A percentile compares a stretch with the other conserved stretches of the same genome.
Conservation (phyloP, 2,888 invertebrate species). For the Acanthococcus lagerstroemiae region DNA sequence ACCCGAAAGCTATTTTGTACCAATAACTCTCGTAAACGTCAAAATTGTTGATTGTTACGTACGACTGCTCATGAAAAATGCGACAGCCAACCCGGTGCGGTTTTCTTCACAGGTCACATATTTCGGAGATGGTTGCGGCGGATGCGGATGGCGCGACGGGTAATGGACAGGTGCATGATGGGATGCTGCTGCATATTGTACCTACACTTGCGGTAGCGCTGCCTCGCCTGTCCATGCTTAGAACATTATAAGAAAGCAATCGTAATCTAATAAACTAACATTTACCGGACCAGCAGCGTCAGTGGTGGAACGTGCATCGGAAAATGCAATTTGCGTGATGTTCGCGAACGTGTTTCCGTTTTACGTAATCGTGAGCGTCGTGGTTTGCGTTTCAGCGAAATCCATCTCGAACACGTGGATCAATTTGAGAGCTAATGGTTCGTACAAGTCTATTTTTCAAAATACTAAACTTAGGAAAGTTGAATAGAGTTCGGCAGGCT, state of each 20-base stretch:
- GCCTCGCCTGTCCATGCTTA: too few species aligned
- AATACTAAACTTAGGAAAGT: too few species aligned
- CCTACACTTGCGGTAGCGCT: too few species aligned
- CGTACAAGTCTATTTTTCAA: too few species aligned
- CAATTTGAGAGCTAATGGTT: conserved; percentile 18
- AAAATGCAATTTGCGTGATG: conserved; percentile 26
- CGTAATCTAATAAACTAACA: conserved; percentile 22
- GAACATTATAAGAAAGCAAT: conserved; percentile 21
- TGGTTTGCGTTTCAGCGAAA: not conserved
- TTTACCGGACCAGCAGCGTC: conserved; percentile 10
- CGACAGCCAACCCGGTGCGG: not conserved
- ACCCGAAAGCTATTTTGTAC: too few species aligned
- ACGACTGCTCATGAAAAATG: not conserved
- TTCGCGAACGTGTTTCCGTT: conserved; percentile 9
- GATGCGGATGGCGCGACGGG: too few species aligned
- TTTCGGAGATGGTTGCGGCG: conserved; percentile 1
- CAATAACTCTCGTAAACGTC: too few species aligned
- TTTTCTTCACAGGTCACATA: conserved; percentile 17
- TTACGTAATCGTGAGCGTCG: not conserved
- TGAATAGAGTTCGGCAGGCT: too few species aligned
- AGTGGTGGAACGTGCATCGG: not conserved
- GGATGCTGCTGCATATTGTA: too few species aligned
- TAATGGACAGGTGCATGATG: conserved; percentile 18
- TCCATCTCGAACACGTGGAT: conserved; percentile 11
- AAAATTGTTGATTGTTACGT: not conserved